Conservation (phyloP, 2,797 vertebrate genomes). For the Salmo trutta region DNA sequence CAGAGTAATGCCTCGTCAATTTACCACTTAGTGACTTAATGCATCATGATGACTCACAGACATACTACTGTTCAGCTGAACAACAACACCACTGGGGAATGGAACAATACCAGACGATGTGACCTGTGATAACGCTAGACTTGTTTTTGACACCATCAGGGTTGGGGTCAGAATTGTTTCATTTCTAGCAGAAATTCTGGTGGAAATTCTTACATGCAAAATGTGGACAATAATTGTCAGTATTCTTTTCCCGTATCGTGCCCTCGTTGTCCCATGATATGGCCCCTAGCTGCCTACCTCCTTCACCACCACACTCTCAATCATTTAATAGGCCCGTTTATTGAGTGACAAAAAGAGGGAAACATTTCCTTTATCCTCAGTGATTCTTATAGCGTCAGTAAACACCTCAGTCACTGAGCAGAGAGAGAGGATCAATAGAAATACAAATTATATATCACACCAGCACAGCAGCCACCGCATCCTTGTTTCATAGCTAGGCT, state of each 20-base stretch:
- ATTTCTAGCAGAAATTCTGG: background rate
- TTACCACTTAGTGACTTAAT: conserved; percentile 6
- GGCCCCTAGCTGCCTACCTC: background rate
- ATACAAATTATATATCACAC: conserved; percentile 53
- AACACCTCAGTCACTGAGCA: conserved; percentile 7
- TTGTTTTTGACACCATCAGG: background rate
- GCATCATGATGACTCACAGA: conserved; percentile 20
- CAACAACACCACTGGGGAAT: background rate
- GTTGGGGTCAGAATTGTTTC: background rate
- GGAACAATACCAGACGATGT: background rate
- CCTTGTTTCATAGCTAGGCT: conserved; percentile 44
- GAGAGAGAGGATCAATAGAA: conserved; percentile 46
- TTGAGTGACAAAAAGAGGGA: conserved; percentile 3
- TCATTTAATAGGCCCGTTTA: background rate
- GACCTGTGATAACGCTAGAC: background rate
- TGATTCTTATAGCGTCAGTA: conserved; percentile 4
- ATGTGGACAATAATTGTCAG: background rate
- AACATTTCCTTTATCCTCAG: background rate
- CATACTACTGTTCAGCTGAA: conserved; percentile 3
- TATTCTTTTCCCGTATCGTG: background rate
- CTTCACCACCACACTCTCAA: background rate
- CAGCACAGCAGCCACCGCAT: conserved; percentile 23
- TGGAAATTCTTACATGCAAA: background rate
- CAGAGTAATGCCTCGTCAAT: conserved; percentile 22
- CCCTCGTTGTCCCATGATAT: background rate